phyloP scores from a whole-genome alignment of 1,140 invertebrate genomes.

The Lasioglossum albipes region DNA sequence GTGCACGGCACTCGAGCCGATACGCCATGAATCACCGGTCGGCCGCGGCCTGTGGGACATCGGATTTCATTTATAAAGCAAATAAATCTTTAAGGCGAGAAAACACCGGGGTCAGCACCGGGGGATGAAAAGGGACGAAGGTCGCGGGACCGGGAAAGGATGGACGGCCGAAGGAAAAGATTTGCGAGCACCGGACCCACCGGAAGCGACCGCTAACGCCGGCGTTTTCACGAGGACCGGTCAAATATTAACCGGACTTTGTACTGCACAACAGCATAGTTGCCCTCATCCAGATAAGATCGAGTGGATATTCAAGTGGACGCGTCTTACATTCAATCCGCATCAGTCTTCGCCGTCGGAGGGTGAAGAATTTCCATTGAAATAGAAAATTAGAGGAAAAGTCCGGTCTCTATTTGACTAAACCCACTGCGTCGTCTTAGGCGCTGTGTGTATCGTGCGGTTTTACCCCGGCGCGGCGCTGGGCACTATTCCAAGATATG shows the following conservation, averaged over 20 bases:
- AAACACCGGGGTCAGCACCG: conserved; percentile 52
- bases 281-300: too few species aligned
- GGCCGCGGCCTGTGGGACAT: conserved; percentile 49
- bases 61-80: conserved; percentile 70
- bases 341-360: too few species aligned
- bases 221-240: background rate
- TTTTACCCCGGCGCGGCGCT: background rate
- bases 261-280: too few species aligned
- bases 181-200: conserved; percentile 11
- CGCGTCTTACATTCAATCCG: too few species aligned
- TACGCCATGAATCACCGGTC: conserved; percentile 61
- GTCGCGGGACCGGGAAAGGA: background rate
- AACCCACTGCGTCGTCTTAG: conserved; percentile 49
- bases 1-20: conserved; percentile 53
- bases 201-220: conserved; percentile 23
- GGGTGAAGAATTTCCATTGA: too few species aligned
- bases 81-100: conserved; percentile 68
- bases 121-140: background rate
- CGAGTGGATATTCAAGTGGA: too few species aligned
- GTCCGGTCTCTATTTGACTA: too few species aligned
- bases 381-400: too few species aligned
- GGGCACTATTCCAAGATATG: conserved; percentile 66
- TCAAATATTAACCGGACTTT: too few species aligned
- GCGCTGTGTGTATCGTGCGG: conserved; percentile 34
- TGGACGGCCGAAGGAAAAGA: background rate